Conservation (phyloP, 2,888 invertebrate species). For the Apamea monoglypha region DNA sequence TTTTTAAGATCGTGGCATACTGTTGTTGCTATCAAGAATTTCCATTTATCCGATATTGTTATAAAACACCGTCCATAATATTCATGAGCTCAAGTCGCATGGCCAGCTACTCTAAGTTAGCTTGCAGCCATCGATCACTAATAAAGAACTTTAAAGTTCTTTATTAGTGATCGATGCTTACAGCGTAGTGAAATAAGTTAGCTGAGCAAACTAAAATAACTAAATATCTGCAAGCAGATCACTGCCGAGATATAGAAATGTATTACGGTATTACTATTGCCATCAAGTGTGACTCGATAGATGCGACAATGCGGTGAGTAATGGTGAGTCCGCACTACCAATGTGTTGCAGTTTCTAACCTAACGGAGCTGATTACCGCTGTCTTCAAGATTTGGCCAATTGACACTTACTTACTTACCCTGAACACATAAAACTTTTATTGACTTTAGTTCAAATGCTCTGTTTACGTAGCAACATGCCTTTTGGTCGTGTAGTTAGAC, state of each 20-base stretch:
- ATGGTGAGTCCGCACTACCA: neutral
- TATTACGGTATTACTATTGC: neutral
- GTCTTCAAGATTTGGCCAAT: conserved; percentile 15
- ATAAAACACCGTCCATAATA: neutral
- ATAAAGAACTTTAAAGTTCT: too few species aligned
- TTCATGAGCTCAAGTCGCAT: neutral
- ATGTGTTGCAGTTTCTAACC: neutral
- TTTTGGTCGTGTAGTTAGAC: neutral
- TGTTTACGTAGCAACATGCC: neutral
- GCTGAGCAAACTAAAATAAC: neutral
- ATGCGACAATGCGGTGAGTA: conserved; percentile 20
- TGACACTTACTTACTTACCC: conserved; percentile 17
- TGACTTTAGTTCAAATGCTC: neutral
- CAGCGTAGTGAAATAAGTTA: neutral
- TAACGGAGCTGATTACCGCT: neutral
- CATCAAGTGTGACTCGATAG: neutral
- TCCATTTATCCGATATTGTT: neutral
- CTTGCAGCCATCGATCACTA: too few species aligned
- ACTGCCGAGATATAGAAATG: neutral
- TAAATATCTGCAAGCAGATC: neutral
- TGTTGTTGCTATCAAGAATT: neutral
- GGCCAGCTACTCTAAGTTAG: neutral
- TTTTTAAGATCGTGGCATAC: neutral
- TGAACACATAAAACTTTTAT: conserved; percentile 1
- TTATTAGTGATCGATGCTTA: too few species aligned